Evolutionary conservation across 2,797 vertebrate species (phyloP), one percentile per base, ranked within the genome.

Genomic region (Enteromius viviparus): DNA sequence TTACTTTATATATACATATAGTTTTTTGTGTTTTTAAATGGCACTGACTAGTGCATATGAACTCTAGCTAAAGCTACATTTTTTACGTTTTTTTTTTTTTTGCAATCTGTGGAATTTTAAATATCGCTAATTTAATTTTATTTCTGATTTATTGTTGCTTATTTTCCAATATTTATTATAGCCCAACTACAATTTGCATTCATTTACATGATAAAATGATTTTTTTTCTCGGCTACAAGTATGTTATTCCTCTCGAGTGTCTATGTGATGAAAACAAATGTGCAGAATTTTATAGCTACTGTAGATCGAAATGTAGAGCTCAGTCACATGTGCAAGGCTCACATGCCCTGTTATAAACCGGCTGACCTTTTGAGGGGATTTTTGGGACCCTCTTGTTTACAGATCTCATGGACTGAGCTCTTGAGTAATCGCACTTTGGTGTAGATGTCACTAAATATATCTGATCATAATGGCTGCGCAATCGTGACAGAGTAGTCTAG

Each of bases 341-440:
- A 55, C n/a, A 66, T 75, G 80, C n/a, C 7, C 4, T 42, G 21
- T 34, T 29, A 53, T 77, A 9, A 62, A 70, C 51, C 17, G 23
- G 40, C 21, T 83, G 65, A 71, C 53, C 14, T 83, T 83, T 69
- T 3, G 37, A 55, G 62, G 72, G 72, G 23, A 9, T 71, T 83
- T 83, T 40, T 37, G 66, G 60, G 66, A 62, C 75, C 37, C 37
- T 80, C 66, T 71, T 83, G 75, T 78, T 83, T 78, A 83, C 75
- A 71, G 37, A 71, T 70, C 53, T 60, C 3, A 29, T 51, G 71
- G 47, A 45, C 23, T 23, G 17, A 17, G 42, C 75, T 83, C 26
- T 83, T 83, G 82, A 62, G 82, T 70, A 83, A 83, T 78, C 65
- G 64, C 12, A 26, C 47, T 68, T 75, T 58, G 42, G 74, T 11